A percentile compares a stretch with the other conserved stretches of the same genome.
phyloP scores from a whole-genome alignment of 2,888 invertebrate species.

The Odontothrips loti region DNA sequence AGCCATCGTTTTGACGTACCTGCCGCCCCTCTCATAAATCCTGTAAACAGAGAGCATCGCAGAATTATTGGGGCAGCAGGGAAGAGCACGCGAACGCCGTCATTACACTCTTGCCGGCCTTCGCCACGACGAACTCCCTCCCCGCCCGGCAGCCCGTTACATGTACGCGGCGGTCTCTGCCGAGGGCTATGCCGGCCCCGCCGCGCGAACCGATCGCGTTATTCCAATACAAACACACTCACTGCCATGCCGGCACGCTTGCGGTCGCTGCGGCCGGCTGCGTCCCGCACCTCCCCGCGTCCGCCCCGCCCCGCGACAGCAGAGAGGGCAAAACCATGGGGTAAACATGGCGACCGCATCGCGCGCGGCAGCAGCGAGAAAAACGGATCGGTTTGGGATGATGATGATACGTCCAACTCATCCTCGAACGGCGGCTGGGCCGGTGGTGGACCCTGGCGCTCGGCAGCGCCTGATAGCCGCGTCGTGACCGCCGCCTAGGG shows the following conservation, averaged over 20 bases:
- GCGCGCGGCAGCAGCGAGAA: slow-evolving; percentile 4
- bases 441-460: neutral
- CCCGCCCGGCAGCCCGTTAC: too few species aligned
- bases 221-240: slow-evolving; percentile 10
- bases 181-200: too few species aligned
- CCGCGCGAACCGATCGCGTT: neutral
- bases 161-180: too few species aligned
- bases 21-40: too few species aligned
- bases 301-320: neutral
- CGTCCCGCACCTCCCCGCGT: neutral
- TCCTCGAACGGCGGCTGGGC: neutral
- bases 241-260: neutral
- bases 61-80: too few species aligned
- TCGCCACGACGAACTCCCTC: too few species aligned
- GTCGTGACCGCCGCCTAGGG: neutral
- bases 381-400: neutral
- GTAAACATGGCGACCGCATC: neutral
- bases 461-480: neutral
- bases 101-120: too few species aligned
- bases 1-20: too few species aligned
- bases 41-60: too few species aligned
- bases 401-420: neutral
- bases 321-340: neutral
- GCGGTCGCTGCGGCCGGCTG: neutral
- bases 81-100: too few species aligned